A percentile compares a stretch with the other conserved stretches of the same genome.
phyloP scores from a whole-genome alignment of 2,797 vertebrate genomes.

The Girardinus metallicus region DNA sequence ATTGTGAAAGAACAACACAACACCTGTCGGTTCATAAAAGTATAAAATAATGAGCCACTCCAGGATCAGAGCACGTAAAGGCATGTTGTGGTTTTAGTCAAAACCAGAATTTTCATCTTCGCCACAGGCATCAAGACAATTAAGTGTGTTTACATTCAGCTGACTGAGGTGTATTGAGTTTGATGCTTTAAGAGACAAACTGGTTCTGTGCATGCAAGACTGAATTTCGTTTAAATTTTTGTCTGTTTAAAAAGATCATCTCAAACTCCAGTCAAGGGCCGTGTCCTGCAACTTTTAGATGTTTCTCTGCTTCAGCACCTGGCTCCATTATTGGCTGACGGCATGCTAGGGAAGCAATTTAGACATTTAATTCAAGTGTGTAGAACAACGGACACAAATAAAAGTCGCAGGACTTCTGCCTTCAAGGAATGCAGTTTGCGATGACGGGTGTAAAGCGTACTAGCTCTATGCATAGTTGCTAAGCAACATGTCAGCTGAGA shows the following conservation, averaged over 20 bases:
- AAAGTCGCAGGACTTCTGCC: too few relatives aligned
- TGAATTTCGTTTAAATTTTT: neutral
- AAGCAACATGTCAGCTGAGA: conserved; percentile 43
- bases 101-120: conserved; percentile 46
- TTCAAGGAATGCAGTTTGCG: too few relatives aligned
- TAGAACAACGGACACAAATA: too few relatives aligned
- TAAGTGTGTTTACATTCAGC: conserved; percentile 45
- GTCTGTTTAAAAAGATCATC: neutral
- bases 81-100: conserved; percentile 47
- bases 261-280: too few relatives aligned
- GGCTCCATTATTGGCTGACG: too few relatives aligned
- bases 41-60: conserved; percentile 5
- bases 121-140: conserved; percentile 46
- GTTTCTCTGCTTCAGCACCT: too few relatives aligned
- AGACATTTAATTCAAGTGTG: too few relatives aligned
- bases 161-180: neutral
- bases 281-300: too few relatives aligned
- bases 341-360: too few relatives aligned
- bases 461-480: conserved; percentile 34
- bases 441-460: too few relatives aligned
- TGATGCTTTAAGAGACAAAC: neutral
- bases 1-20: neutral
- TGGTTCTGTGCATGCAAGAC: neutral
- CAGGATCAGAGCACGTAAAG: neutral
- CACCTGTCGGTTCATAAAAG: too few relatives aligned